phyloP scores from a whole-genome alignment of 1,140 invertebrate species.

The Paraescarpia echinospica region DNA sequence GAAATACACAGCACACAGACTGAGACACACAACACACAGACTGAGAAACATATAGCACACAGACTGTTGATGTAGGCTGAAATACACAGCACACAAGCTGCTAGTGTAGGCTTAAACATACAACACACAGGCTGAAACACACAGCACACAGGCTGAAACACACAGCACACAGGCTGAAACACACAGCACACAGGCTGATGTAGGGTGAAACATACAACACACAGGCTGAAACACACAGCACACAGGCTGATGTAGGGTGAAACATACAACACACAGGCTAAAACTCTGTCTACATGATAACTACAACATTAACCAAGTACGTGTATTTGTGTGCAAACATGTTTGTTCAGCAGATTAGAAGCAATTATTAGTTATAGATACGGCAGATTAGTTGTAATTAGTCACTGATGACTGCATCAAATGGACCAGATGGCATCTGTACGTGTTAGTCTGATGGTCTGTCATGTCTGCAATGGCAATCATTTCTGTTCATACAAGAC shows the following conservation, averaged over 20 bases:
- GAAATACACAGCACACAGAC: too few relatives aligned
- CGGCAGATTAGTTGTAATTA: neutral
- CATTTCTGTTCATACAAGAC: neutral
- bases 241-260: slow-evolving; percentile 60
- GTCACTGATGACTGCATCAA: neutral
- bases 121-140: too few relatives aligned
- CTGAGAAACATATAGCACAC: too few relatives aligned
- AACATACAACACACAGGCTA: slow-evolving; percentile 37
- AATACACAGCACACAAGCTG: slow-evolving; percentile 57
- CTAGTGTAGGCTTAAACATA: too few relatives aligned
- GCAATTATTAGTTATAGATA: neutral
- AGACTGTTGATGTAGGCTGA: slow-evolving; percentile 49
- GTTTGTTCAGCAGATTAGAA: neutral
- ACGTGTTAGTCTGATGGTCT: neutral
- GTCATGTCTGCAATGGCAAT: neutral
- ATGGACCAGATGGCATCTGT: neutral
- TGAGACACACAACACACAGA: slow-evolving; percentile 53
- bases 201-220: too few relatives aligned
- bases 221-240: too few relatives aligned
- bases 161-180: too few relatives aligned
- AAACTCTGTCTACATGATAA: neutral
- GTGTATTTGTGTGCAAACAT: neutral
- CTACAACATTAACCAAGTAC: neutral
- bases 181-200: too few relatives aligned
- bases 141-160: too few relatives aligned